Evolutionary conservation across 2,797 vertebrate genomes (phyloP).

Genomic region (Buceros bicornis): DNA sequence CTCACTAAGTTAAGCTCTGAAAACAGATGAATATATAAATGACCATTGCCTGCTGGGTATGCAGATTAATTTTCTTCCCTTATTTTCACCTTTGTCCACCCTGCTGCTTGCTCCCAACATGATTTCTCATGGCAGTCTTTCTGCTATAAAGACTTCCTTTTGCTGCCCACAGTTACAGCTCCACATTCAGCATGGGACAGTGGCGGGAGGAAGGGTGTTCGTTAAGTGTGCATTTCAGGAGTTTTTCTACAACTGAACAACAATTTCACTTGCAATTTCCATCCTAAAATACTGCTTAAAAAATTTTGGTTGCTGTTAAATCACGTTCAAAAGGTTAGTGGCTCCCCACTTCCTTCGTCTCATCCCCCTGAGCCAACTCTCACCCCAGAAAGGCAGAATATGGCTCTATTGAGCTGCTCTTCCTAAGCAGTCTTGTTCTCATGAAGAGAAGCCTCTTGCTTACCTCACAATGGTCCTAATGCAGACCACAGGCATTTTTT

Average conservation of each 20-base stretch:
- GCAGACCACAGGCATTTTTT: not conserved
- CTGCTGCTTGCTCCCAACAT: constrained; percentile 70
- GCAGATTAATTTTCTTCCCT: constrained; percentile 91
- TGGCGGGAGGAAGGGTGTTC: fast-evolving
- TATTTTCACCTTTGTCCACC: constrained; percentile 87
- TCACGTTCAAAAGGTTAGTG: not conserved
- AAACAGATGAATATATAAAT: constrained; percentile 95
- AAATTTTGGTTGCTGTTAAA: not conserved
- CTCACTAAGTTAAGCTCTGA: constrained; percentile 88
- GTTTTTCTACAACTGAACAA: not conserved
- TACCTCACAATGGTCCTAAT: fast-evolving
- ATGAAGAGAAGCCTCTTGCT: not conserved
- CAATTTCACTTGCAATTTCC: not conserved
- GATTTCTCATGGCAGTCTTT: constrained; percentile 36
- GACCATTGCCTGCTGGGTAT: constrained; percentile 94
- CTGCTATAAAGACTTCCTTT: not conserved
- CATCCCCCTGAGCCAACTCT: not conserved
- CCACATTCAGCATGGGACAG: not conserved
- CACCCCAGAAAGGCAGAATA: not conserved
- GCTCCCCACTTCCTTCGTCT: not conserved
- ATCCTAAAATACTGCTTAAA: not conserved
- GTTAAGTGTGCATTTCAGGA: fast-evolving
- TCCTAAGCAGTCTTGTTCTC: not conserved
- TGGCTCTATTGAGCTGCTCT: fast-evolving
- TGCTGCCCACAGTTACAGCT: not conserved